Evolutionary conservation across 2,888 invertebrate genomes (phyloP).

Genomic region (Drosophila neoperkinsi): DNA sequence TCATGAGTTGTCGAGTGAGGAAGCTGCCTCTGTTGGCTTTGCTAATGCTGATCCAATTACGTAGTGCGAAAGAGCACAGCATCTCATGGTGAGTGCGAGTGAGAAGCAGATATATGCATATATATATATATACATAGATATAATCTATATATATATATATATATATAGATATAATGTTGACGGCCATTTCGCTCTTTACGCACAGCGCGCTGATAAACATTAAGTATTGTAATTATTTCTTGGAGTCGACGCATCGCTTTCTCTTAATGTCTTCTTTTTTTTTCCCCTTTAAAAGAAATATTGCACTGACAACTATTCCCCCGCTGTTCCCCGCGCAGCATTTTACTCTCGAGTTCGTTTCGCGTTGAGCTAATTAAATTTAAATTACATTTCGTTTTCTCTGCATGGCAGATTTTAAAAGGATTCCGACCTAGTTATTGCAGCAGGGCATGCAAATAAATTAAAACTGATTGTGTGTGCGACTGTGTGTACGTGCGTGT

Average conservation of each 20-base stretch:
- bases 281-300: slow-evolving; percentile 37
- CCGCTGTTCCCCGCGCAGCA: neutral
- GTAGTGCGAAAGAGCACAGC: slow-evolving; percentile 23
- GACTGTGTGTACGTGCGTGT: neutral
- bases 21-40: slow-evolving; percentile 37
- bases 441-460: slow-evolving; percentile 52
- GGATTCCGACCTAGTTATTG: slow-evolving; percentile 40
- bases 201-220: slow-evolving; percentile 37
- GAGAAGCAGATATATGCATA: slow-evolving; percentile 9
- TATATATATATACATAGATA: neutral
- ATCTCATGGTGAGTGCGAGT: slow-evolving; percentile 19
- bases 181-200: slow-evolving; percentile 24
- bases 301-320: slow-evolving; percentile 32
- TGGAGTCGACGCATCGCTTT: slow-evolving; percentile 30
- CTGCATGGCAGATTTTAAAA: slow-evolving; percentile 40
- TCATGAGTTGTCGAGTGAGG: slow-evolving; percentile 36
- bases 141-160: neutral
- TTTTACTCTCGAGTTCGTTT: slow-evolving; percentile 7
- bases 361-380: slow-evolving; percentile 63
- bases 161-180: neutral
- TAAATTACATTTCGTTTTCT: slow-evolving; percentile 61
- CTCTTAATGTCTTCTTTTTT: slow-evolving; percentile 7
- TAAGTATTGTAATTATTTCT: slow-evolving; percentile 56
- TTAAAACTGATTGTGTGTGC: slow-evolving; percentile 67
- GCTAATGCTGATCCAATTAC: slow-evolving; percentile 76